Conservation (phyloP, 2,113 vertebrate genomes). For the Otis tarda region DNA sequence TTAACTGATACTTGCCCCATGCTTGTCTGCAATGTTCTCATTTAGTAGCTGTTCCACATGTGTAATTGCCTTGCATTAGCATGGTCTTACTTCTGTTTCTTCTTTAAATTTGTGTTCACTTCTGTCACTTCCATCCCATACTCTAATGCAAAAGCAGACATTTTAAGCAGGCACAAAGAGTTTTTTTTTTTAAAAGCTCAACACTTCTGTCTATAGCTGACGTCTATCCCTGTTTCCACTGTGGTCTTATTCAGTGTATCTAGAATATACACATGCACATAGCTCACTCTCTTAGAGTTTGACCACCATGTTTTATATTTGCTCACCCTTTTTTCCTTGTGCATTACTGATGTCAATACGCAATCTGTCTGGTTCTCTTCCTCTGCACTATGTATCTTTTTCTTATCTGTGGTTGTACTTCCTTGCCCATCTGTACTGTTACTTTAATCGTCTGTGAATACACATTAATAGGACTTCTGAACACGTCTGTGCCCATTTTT, state of each 20-base stretch:
- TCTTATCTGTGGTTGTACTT: slow-evolving; percentile 13
- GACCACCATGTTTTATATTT: not conserved
- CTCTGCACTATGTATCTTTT: slow-evolving; percentile 14
- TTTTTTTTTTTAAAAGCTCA: not conserved
- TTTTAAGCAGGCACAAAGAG: not conserved
- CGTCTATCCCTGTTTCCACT: not conserved
- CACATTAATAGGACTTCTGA: not conserved
- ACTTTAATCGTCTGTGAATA: slow-evolving; percentile 22
- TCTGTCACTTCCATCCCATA: not conserved
- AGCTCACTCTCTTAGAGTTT: not conserved
- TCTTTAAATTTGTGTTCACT: not conserved
- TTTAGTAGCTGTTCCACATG: not conserved
- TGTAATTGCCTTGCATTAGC: not conserved
- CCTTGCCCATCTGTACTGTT: slow-evolving; percentile 39
- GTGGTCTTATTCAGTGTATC: not conserved
- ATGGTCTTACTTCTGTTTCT: not conserved
- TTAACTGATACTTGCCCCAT: not conserved
- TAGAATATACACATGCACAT: not conserved
- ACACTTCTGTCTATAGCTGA: not conserved
- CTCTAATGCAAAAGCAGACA: not conserved
- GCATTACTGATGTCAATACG: slow-evolving; percentile 1
- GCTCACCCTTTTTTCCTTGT: not conserved
- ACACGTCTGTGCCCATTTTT: not conserved
- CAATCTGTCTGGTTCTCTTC: not conserved
- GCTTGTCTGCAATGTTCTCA: not conserved